phyloP scores from a whole-genome alignment of 2,797 vertebrate genomes.

The Austrolebias charrua region DNA sequence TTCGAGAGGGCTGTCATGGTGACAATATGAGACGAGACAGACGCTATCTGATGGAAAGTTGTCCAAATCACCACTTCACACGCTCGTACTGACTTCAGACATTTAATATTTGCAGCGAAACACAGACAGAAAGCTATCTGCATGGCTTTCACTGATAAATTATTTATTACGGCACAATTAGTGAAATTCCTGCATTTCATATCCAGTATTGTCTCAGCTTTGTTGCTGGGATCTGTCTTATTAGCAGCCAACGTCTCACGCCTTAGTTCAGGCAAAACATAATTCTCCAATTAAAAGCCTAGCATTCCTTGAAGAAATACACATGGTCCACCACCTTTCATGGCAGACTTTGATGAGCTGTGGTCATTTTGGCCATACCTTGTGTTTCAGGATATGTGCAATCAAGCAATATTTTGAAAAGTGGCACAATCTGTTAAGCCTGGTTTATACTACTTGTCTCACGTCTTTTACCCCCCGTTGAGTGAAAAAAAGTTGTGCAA shows the following conservation, averaged over 20 bases:
- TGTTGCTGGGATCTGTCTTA: neutral
- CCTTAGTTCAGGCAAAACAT: slow-evolving; percentile 2
- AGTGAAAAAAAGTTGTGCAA: no score
- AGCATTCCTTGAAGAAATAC: no score
- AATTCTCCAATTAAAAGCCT: neutral
- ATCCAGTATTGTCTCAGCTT: slow-evolving; percentile 5
- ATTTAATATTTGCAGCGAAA: slow-evolving; percentile 4
- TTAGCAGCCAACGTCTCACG: slow-evolving; percentile 1
- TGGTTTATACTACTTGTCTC: no score
- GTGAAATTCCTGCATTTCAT: slow-evolving; percentile 9
- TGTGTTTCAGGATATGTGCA: no score
- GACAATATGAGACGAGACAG: slow-evolving; percentile 20
- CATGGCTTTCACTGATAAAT: neutral
- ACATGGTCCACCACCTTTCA: no score
- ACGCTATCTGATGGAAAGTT: slow-evolving; percentile 12
- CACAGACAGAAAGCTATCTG: slow-evolving; percentile 2
- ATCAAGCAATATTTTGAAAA: no score
- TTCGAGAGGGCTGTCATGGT: slow-evolving; percentile 40
- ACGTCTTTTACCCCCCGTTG: no score
- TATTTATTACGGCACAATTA: slow-evolving; percentile 1
- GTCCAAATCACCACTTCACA: slow-evolving; percentile 13
- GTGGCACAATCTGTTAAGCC: no score
- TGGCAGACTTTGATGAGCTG: no score
- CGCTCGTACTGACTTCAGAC: slow-evolving; percentile 11
- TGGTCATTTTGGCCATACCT: no score